Evolutionary conservation across 2,888 invertebrate genomes (phyloP).

Genomic region (Acleris sparsana): DNA sequence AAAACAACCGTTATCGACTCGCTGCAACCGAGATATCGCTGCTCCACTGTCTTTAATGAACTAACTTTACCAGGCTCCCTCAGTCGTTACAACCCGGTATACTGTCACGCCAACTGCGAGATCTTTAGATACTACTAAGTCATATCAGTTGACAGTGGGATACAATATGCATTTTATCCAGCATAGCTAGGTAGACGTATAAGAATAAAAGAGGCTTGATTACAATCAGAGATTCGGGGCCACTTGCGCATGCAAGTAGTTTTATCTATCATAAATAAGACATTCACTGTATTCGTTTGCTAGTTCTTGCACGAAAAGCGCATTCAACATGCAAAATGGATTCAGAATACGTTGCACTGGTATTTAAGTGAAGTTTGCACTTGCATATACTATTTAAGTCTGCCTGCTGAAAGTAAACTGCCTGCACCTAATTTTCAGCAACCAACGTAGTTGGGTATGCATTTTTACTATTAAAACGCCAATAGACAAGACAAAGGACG

Average conservation of each 20-base stretch:
- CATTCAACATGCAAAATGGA: too few relatives aligned
- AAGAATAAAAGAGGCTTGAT: too few relatives aligned
- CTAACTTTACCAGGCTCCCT: conserved; percentile 49
- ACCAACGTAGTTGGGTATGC: not conserved
- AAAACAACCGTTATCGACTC: conserved; percentile 69
- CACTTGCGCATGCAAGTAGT: too few relatives aligned
- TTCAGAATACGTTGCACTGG: too few relatives aligned
- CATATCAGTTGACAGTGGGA: not conserved
- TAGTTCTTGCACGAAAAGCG: too few relatives aligned
- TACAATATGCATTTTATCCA: too few relatives aligned
- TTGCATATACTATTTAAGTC: conserved; percentile 44
- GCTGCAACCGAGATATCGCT: conserved; percentile 63
- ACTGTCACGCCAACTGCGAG: not conserved
- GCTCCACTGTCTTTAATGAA: conserved; percentile 57
- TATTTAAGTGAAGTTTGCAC: too few relatives aligned
- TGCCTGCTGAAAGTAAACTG: not conserved
- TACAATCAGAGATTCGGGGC: too few relatives aligned
- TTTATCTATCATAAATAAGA: too few relatives aligned
- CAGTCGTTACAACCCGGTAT: conserved; percentile 38
- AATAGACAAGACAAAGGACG: too few relatives aligned
- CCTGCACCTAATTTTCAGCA: not conserved
- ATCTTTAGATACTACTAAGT: not conserved
- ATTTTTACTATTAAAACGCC: conserved; percentile 15
- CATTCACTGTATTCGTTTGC: too few relatives aligned
- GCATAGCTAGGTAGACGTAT: too few relatives aligned